Base-by-base conservation (phyloP, 2,888 invertebrate species). In the Tupiocoris notatus region DNA sequence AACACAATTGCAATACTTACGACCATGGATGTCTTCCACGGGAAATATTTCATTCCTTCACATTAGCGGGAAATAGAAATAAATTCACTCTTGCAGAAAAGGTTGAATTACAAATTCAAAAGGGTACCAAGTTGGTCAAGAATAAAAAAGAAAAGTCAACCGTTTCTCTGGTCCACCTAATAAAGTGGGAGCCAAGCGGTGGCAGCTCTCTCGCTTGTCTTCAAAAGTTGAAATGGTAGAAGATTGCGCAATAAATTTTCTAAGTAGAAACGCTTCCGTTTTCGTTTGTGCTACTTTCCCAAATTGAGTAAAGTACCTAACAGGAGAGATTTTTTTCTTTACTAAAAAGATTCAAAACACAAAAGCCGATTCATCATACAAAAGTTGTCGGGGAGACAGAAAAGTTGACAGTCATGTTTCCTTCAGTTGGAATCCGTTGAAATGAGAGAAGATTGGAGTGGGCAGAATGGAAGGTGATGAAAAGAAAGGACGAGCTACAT, bases 261-360 rank as follows among this genome's bases (percentile, higher is more conserved):
- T 70, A 58, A 70, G 57, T 1, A 70, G 68, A 59, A 70, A 70
- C 68, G 59, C 68, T 67, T 67, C 67, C 68, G 68, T 59, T 70
- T 70, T 70, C 68, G 68, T 70, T 70, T 59, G 68, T 59, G 23
- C 24, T 58, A 70, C 68, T 70, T 59, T 23, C 68, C 68, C 59
- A 70, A 70, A 70, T 70, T 70, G 68, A 70, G 68, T 70, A 59
- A 70, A 70, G 68, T 70, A 70, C n/a, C n/a, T n/a, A n/a, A 70
- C 68, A 70, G 59, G 59, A 70, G 68, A 22, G 68, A 24, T 70
- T 70, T 70, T 70, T 70, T 39, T 58, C 3, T n/a, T 7, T n/a
- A 12, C 7, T 12, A 70, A 59, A 70, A 70, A 58, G 68, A 70
- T 59, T 57, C 59, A 59, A 59, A 57, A 70, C 68, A 70, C 68